Evolutionary conservation across 2,797 vertebrate species (phyloP).

Genomic region (Danio choprae): DNA sequence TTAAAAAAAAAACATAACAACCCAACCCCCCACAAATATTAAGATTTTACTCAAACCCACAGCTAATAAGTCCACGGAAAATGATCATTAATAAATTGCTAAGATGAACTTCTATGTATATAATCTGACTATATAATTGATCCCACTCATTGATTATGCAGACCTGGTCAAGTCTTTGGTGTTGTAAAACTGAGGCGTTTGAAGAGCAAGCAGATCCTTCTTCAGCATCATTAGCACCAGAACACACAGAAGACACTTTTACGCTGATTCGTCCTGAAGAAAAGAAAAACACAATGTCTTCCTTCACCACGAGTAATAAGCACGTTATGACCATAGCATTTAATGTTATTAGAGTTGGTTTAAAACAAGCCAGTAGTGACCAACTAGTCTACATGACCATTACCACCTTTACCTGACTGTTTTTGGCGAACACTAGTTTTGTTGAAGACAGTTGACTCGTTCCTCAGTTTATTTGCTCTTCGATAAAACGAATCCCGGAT

Average conservation of each 20-base stretch:
- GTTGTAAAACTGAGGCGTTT: background rate
- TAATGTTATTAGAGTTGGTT: background rate
- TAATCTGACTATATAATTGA: background rate
- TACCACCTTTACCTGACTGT: background rate
- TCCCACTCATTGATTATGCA: background rate
- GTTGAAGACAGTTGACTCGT: background rate
- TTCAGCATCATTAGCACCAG: background rate
- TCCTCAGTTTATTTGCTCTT: conserved; percentile 49
- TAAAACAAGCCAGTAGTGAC: background rate
- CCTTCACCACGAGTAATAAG: background rate
- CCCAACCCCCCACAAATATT: too few species aligned
- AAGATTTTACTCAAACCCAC: too few species aligned
- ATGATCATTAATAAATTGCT: background rate
- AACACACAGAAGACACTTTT: conserved; percentile 7
- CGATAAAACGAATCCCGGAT: conserved; percentile 56
- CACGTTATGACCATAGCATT: background rate
- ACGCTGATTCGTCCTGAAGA: conserved; percentile 22
- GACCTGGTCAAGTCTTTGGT: conserved; percentile 9
- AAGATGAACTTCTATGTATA: background rate
- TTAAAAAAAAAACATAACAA: too few species aligned
- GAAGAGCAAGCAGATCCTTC: background rate
- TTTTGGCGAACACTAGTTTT: background rate
- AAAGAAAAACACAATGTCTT: background rate
- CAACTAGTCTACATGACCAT: background rate
- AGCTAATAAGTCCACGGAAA: too few species aligned